Conservation (phyloP, 2,113 vertebrate species). For the Myanophis thanlyinensis region DNA sequence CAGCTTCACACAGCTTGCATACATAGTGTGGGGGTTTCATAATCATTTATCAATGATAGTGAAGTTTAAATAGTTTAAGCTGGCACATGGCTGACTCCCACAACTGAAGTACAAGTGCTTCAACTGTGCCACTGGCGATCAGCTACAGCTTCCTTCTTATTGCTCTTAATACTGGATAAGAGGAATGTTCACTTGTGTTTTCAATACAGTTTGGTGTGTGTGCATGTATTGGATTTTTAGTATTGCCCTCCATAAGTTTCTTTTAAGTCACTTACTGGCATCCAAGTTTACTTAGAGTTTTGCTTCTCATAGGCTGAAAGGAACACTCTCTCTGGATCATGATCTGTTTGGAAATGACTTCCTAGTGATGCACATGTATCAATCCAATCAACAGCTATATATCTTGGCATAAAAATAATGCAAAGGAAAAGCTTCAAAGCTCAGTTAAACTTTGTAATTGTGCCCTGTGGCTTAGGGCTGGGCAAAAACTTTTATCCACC, state of each 20-base stretch:
- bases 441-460: neutral
- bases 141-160: neutral
- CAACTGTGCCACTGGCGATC: neutral
- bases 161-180: neutral
- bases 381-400: neutral
- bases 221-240: neutral
- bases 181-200: neutral
- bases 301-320: accelerated
- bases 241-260: neutral
- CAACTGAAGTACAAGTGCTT: neutral
- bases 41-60: neutral
- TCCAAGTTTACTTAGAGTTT: neutral
- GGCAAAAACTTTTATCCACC: neutral
- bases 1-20: neutral
- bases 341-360: conserved; percentile 11
- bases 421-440: neutral
- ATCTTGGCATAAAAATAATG: neutral
- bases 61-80: neutral
- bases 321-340: conserved; percentile 5
- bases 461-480: neutral
- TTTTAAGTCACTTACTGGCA: neutral
- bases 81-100: neutral
- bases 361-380: neutral
- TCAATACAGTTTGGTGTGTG: neutral
- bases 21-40: neutral